Evolutionary conservation across 2,797 vertebrate genomes (phyloP).

Genomic region (Ctenochaetus hawaiiensis): DNA sequence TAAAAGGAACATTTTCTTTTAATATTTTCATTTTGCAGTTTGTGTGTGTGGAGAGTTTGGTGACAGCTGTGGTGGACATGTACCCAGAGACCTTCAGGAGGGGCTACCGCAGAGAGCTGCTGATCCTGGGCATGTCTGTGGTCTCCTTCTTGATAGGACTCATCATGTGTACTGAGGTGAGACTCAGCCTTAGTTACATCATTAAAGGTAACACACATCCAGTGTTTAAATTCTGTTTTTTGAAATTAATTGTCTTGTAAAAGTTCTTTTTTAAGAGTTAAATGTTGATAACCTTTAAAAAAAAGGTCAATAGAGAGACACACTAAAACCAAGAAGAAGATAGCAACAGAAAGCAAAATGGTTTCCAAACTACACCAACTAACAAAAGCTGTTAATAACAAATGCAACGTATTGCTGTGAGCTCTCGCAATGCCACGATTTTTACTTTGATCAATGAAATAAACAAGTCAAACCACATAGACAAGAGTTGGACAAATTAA

Average conservation of each 20-base stretch:
- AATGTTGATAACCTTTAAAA: too few species aligned
- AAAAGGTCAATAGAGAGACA: too few species aligned
- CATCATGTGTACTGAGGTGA: conserved; percentile 92
- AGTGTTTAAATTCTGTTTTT: neutral
- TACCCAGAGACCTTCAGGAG: conserved; percentile 96
- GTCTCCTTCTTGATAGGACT: conserved; percentile 93
- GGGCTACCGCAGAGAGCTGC: conserved; percentile 94
- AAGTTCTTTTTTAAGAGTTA: too few species aligned
- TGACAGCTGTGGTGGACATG: conserved; percentile 98
- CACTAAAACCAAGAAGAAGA: too few species aligned
- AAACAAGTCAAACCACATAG: neutral
- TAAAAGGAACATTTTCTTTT: neutral
- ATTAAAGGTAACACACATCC: neutral
- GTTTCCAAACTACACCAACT: neutral
- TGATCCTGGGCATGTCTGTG: conserved; percentile 94
- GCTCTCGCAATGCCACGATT: neutral
- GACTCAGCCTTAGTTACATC: neutral
- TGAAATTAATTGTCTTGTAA: too few species aligned
- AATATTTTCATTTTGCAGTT: conserved; percentile 84
- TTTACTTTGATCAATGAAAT: neutral
- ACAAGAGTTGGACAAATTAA: too few species aligned
- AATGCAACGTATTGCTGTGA: neutral
- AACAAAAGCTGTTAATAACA: neutral
- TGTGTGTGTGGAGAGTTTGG: conserved; percentile 98
- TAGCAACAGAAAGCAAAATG: neutral